phyloP scores from a whole-genome alignment of 2,888 invertebrate species.

The Diplolepis rosae region DNA sequence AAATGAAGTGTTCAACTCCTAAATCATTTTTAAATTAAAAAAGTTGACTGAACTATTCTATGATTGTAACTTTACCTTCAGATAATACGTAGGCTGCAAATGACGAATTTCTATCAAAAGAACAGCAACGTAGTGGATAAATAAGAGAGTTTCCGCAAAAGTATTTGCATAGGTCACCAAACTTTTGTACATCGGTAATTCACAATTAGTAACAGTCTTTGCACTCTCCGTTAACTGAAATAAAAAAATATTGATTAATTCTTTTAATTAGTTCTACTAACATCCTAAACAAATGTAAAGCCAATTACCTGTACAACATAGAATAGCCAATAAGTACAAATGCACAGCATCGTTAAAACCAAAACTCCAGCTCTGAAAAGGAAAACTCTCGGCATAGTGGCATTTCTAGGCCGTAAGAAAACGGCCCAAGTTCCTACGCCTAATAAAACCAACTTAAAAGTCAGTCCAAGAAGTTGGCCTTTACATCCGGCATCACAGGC shows the following conservation, averaged over 20 bases:
- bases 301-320: constrained; percentile 87
- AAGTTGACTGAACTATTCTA: too few relatives aligned
- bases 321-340: constrained; percentile 98
- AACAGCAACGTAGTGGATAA: constrained; percentile 95
- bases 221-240: constrained; percentile 82
- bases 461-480: constrained; percentile 91
- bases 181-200: constrained; percentile 89
- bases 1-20: too few relatives aligned
- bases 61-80: constrained; percentile 76
- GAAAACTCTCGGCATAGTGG: constrained; percentile 93
- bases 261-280: too few relatives aligned
- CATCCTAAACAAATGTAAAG: too few relatives aligned
- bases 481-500: constrained; percentile 95
- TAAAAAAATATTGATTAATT: not conserved
- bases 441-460: constrained; percentile 92
- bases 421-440: constrained; percentile 95
- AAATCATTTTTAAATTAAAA: too few relatives aligned
- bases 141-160: constrained; percentile 93
- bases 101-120: constrained; percentile 95
- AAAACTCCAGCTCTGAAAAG: constrained; percentile 93
- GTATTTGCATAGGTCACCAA: constrained; percentile 95
- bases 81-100: constrained; percentile 90
- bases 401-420: constrained; percentile 88
- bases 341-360: constrained; percentile 90
- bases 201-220: constrained; percentile 85